phyloP scores from a whole-genome alignment of 2,888 invertebrate genomes.

The Epistrophe grossulariae region DNA sequence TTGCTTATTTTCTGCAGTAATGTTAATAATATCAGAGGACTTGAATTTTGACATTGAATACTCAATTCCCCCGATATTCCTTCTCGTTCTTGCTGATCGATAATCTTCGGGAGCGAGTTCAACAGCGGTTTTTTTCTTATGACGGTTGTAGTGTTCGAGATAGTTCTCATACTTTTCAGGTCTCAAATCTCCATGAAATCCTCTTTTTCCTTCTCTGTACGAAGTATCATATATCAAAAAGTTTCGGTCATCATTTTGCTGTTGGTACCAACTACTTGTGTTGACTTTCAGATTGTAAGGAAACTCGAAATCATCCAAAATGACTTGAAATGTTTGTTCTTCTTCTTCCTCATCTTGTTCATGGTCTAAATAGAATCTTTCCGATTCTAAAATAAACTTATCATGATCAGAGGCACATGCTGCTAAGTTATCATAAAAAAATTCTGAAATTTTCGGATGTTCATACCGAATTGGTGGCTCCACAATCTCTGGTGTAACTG shows the following conservation, averaged over 20 bases:
- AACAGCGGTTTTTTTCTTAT: constrained; percentile 71
- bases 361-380: constrained; percentile 68
- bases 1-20: constrained; percentile 37
- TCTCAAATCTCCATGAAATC: constrained; percentile 34
- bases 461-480: constrained; percentile 78
- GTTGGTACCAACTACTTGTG: constrained; percentile 62
- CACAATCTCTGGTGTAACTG: constrained; percentile 20
- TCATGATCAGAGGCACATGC: constrained; percentile 65
- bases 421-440: constrained; percentile 80
- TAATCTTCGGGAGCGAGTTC: constrained; percentile 43
- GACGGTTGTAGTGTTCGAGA: constrained; percentile 81
- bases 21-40: constrained; percentile 50
- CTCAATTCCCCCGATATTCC: constrained; percentile 66
- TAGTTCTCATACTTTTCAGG: constrained; percentile 80
- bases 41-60: constrained; percentile 68
- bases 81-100: constrained; percentile 58
- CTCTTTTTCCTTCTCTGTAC: neutral
- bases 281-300: constrained; percentile 78
- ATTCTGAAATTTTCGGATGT: constrained; percentile 82
- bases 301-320: constrained; percentile 75
- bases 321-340: constrained; percentile 79
- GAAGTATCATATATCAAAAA: constrained; percentile 47
- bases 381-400: constrained; percentile 66
- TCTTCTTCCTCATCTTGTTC: constrained; percentile 77
- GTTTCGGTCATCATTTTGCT: constrained; percentile 66